Evolutionary conservation across 1,140 invertebrate species (phyloP), one percentile per base, ranked within the genome.

Genomic region (Goniozus legneri): DNA sequence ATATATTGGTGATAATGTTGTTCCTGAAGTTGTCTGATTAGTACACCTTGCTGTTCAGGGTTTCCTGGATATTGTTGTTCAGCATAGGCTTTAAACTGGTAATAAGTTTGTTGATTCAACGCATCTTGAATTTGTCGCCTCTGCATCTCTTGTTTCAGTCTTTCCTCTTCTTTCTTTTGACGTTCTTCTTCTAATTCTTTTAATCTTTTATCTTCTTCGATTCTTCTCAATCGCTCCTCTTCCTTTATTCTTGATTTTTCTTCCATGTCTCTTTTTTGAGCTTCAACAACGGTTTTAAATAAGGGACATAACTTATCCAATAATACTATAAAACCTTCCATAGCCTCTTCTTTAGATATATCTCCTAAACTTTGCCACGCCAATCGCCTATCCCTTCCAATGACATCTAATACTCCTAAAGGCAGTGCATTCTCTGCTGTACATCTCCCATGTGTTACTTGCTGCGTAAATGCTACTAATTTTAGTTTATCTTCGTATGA

Each of bases 1-100:
- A 98, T 95, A 66, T 98, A 98, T 65, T 97, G 94, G 65, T 97
- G 92, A 69, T 97, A 98, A 76, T 98, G 95, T 61, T 98, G 92
- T 57, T 97, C 94, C 77, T 98, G 95, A 30, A 98, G 71, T 64
- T 97, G 95, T 35, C 85, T 79, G 39, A 98, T 92, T 13, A 98
- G 76, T 38, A 93, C 83, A 2, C 88, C 92, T 82, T 98, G 96
- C 79, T 97, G 90, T 58, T 96, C 91, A 7, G 87, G 87, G 76
- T 91, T 89, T 10, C 89, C 91, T 8, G 96, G 95, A 74, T 87
- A 96, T 65, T 98, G 96, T 65, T 98, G 93, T 56, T 96, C 89
- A 1, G 95, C 93, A 73, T 98, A 98, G 36, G 87, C 82, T 67
- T 86, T 85, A 69, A 98, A 99, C 71, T 97, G 93, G 47, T 86